These are phyloP conservation scores for Acinonyx jubatus DNA, from an alignment of 2,113 vertebrate genomes.

Conservation along the genomic window DNA sequence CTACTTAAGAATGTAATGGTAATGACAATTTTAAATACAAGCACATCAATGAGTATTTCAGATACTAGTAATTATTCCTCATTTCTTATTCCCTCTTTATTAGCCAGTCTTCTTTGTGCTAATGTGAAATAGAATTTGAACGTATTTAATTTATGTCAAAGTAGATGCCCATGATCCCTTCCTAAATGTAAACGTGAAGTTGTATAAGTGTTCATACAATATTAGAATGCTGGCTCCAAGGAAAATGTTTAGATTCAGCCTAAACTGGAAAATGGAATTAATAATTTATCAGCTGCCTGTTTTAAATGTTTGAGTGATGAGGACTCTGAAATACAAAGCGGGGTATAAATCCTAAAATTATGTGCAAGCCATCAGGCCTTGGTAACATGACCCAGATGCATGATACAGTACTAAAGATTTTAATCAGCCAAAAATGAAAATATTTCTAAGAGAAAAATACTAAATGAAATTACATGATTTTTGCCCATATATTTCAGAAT, in stretches of 20 bases:
- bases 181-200: neutral
- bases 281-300: neutral
- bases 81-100: neutral
- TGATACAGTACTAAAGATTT: neutral
- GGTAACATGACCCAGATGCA: neutral
- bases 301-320: constrained; percentile 10
- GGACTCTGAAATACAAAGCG: constrained; percentile 10
- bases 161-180: neutral
- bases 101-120: neutral
- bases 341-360: constrained; percentile 37
- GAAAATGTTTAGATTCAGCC: neutral
- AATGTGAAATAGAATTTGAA: neutral
- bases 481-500: neutral
- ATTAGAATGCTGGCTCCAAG: neutral
- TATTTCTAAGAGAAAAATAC: neutral
- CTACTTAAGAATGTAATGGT: neutral
- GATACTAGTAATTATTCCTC: neutral
- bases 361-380: neutral
- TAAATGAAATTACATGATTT: neutral
- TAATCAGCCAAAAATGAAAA: neutral
- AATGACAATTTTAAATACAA: neutral
- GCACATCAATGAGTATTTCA: neutral
- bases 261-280: constrained; percentile 25
- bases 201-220: neutral
- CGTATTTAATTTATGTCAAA: neutral